Evolutionary conservation across 2,113 vertebrate genomes (phyloP), one percentile per base, ranked within the genome.

Genomic region (Salvator merianae): DNA sequence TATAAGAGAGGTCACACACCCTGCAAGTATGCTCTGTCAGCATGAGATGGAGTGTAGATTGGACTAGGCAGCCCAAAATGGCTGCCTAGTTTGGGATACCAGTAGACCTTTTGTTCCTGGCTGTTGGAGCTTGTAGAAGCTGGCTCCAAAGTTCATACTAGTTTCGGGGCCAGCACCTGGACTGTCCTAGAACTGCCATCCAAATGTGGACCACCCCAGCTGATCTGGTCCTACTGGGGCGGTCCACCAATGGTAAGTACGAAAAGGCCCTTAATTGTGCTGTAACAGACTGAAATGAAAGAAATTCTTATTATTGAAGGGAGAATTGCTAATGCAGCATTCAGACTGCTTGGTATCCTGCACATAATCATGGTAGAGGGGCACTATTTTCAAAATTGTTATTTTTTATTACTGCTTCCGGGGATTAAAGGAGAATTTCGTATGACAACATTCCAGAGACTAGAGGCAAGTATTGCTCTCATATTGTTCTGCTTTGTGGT

Each of bases 381-480:
- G 77, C 81, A 32, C 81, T 94, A 93, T 84, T 95, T 90, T 96
- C 84, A 95, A 91, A 94, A 92, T 90, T 91, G 90, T 95, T 97
- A 92, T 95, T 97, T 96, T 97, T 92, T 96, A 93, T 97, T 97
- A 96, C 94, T 97, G 98, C 98, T 98, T 97, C 97, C 98, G 90
- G 95, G 95, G 92, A 96, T 90, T 93, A 97, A 96, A 99, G 99
- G 98, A 98, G 98, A 98, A 96, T 98, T 98, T 97, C 97, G 97
- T 95, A 98, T 99, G 98, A 98, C 98, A 90, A 99, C 98, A 89
- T 99, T 99, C 97, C 97, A 98, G 93, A 97, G 98, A 95, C 97
- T 99, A 95, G 99, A 99, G 98, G 99, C 98, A 98, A 98, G 99
- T 98, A 97, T 93, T 18, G 83, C 75, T 63, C n/a, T 82, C 87